These are phyloP conservation scores for Sterna hirundo DNA, from an alignment of 2,113 vertebrate genomes.

Conservation along the genomic window DNA sequence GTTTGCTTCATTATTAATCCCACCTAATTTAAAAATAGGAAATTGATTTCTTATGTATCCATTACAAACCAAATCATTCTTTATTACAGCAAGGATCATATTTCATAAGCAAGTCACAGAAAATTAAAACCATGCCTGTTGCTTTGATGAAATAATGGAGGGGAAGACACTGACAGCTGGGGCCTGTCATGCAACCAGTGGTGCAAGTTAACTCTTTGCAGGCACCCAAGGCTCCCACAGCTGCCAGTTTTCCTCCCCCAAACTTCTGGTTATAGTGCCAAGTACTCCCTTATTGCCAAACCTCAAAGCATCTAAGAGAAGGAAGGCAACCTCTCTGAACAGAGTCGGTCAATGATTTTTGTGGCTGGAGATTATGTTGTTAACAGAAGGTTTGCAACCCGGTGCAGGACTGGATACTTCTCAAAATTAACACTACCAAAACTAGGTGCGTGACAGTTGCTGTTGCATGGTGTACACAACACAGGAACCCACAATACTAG, in stretches of 20 bases:
- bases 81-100: conserved; percentile 48
- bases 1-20: conserved; percentile 59
- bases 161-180: conserved; percentile 52
- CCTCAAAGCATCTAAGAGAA: background rate
- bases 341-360: background rate
- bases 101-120: conserved; percentile 62
- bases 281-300: background rate
- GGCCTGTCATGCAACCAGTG: conserved; percentile 19
- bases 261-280: background rate
- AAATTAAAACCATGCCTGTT: conserved; percentile 63
- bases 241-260: background rate
- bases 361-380: background rate
- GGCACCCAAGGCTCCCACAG: background rate
- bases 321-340: background rate
- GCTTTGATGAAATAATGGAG: conserved; percentile 64
- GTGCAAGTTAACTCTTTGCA: conserved; percentile 52
- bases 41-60: conserved; percentile 68
- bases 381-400: background rate
- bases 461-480: background rate
- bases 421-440: background rate
- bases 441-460: background rate
- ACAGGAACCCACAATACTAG: background rate
- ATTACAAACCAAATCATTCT: conserved; percentile 61
- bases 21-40: conserved; percentile 63
- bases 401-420: background rate